phyloP scores from a whole-genome alignment of 2,797 vertebrate genomes.

The Oryzias sinensis region DNA sequence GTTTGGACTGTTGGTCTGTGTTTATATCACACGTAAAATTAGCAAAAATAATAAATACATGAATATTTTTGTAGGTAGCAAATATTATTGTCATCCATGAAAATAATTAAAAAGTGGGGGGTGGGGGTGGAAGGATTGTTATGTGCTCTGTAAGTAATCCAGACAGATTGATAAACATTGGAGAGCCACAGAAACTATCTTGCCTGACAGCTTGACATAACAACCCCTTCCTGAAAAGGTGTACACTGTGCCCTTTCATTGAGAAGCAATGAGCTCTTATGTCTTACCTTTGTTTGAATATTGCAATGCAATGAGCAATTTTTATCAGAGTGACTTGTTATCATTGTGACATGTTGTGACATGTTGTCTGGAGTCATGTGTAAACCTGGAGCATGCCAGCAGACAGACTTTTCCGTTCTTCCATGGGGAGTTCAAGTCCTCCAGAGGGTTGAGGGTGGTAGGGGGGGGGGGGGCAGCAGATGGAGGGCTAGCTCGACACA shows the following conservation, averaged over 20 bases:
- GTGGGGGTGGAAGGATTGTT: conserved; percentile 6
- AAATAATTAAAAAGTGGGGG: neutral
- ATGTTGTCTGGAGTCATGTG: conserved; percentile 72
- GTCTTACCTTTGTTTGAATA: conserved; percentile 80
- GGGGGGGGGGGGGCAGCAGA: conserved; percentile 23
- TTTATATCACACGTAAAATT: conserved; percentile 55
- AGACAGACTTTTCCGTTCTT: conserved; percentile 67
- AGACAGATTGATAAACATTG: conserved; percentile 14
- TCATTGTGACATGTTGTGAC: conserved; percentile 73
- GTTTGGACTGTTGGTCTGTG: conserved; percentile 60
- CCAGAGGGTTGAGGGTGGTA: conserved; percentile 18
- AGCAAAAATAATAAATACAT: conserved; percentile 44
- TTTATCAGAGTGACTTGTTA: conserved; percentile 73
- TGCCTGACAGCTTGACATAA: conserved; percentile 46
- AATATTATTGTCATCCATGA: conserved; percentile 47
- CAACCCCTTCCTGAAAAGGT: conserved; percentile 59
- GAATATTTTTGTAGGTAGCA: conserved; percentile 74
- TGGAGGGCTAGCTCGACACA: conserved; percentile 44
- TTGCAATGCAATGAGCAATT: conserved; percentile 81
- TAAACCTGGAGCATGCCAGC: conserved; percentile 61
- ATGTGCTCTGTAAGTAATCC: conserved; percentile 18
- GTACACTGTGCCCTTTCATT: conserved; percentile 74
- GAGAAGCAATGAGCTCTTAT: conserved; percentile 78
- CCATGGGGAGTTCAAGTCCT: conserved; percentile 47
- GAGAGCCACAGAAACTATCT: conserved; percentile 34